Evolutionary conservation across 2,888 invertebrate genomes (phyloP).

Genomic region (Cenopis cana): DNA sequence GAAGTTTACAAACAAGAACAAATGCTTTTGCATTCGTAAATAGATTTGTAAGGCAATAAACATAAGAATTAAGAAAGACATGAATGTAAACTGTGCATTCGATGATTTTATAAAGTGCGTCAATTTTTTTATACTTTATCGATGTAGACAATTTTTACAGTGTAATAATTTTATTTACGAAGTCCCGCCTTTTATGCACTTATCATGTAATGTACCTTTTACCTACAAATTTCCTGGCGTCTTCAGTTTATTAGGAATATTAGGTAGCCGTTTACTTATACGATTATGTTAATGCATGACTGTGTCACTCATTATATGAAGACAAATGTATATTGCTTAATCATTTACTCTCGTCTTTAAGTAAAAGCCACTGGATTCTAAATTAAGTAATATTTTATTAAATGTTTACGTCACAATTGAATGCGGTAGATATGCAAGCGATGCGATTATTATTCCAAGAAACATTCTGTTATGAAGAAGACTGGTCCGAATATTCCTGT

Average conservation of each 20-base stretch:
- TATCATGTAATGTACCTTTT: conserved; percentile 41
- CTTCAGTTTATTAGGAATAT: conserved; percentile 1
- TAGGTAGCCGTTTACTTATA: neutral
- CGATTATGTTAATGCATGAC: neutral
- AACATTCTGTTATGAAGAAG: conserved; percentile 45
- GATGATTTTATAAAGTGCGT: conserved; percentile 35
- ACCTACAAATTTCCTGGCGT: neutral
- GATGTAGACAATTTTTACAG: conserved; percentile 47
- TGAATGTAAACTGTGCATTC: conserved; percentile 44
- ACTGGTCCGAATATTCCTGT: conserved; percentile 35
- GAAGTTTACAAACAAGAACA: conserved; percentile 97
- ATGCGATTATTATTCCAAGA: conserved; percentile 41
- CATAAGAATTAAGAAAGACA: conserved; percentile 55
- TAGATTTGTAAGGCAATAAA: conserved; percentile 47
- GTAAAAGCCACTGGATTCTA: conserved; percentile 7
- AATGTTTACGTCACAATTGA: neutral
- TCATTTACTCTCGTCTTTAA: neutral
- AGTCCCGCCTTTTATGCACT: conserved; percentile 45
- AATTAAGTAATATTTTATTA: neutral
- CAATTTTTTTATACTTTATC: conserved; percentile 45
- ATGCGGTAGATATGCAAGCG: neutral
- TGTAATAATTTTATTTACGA: conserved; percentile 45
- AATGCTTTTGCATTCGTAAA: conserved; percentile 80
- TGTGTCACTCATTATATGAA: neutral
- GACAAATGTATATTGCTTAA: neutral